Conservation (phyloP, 2,888 invertebrate genomes). For the Sclerodermus sp. region DNA sequence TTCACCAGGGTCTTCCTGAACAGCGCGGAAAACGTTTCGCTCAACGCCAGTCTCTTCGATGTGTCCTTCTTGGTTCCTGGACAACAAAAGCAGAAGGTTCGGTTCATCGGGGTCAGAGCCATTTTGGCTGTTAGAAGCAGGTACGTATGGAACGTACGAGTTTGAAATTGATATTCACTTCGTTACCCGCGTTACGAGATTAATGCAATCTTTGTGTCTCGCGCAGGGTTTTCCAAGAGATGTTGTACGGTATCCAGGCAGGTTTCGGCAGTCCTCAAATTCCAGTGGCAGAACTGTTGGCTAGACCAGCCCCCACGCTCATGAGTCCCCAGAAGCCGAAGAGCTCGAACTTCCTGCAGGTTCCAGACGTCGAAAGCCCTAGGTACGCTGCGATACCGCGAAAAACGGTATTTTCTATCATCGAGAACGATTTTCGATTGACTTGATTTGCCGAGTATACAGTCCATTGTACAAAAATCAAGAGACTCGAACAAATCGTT, state of each 20-base stretch:
- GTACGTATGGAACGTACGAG: too few species aligned
- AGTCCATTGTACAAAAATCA: too few species aligned
- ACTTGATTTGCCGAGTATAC: too few species aligned
- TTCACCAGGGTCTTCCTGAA: conserved; percentile 88
- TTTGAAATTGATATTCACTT: too few species aligned
- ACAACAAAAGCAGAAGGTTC: conserved; percentile 87
- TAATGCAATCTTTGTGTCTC: not conserved
- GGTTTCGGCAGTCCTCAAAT: conserved; percentile 93
- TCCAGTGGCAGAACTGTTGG: conserved; percentile 84
- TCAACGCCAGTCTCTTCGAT: conserved; percentile 84
- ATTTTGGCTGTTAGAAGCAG: conserved; percentile 89
- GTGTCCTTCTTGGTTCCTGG: conserved; percentile 85
- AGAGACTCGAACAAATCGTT: too few species aligned
- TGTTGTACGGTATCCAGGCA: conserved; percentile 92
- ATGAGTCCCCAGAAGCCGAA: conserved; percentile 86
- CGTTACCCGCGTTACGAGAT: too few species aligned
- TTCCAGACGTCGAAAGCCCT: conserved; percentile 86
- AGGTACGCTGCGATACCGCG: conserved; percentile 50
- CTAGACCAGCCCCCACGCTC: conserved; percentile 83
- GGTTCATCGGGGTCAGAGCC: conserved; percentile 87
- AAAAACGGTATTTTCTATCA: not conserved
- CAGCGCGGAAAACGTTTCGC: conserved; percentile 74
- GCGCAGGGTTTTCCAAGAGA: conserved; percentile 83
- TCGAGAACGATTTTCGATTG: too few species aligned
- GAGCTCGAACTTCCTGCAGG: conserved; percentile 89